Evolutionary conservation across 1,140 invertebrate genomes (phyloP).

Genomic region (Tribolium castaneum): DNA sequence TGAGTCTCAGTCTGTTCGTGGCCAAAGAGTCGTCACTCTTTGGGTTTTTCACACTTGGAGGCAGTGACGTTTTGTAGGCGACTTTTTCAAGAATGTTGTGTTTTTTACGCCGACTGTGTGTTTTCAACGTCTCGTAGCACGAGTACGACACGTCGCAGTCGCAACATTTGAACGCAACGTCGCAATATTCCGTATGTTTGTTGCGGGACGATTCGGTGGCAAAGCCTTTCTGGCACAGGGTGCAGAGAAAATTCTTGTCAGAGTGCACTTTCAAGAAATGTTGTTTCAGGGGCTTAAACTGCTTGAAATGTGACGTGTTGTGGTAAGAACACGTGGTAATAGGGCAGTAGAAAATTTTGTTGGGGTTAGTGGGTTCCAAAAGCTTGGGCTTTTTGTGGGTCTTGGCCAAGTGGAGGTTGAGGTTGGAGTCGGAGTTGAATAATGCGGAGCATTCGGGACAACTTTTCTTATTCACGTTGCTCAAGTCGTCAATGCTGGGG

Average conservation of each 20-base stretch:
- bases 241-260: constrained; percentile 68
- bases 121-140: constrained; percentile 69
- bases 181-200: constrained; percentile 67
- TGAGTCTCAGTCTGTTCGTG: constrained; percentile 8
- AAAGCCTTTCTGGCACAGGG: constrained; percentile 69
- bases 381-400: constrained; percentile 57
- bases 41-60: neutral
- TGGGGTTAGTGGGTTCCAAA: neutral
- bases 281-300: constrained; percentile 64
- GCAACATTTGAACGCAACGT: constrained; percentile 66
- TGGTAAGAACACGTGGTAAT: constrained; percentile 57
- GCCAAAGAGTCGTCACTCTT: constrained; percentile 38
- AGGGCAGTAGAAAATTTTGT: constrained; percentile 60
- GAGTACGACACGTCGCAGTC: constrained; percentile 67
- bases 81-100: constrained; percentile 63
- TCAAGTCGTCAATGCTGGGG: constrained; percentile 53
- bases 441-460: constrained; percentile 58
- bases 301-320: constrained; percentile 56
- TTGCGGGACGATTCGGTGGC: constrained; percentile 65
- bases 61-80: constrained; percentile 48
- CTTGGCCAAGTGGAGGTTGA: constrained; percentile 59
- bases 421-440: constrained; percentile 61
- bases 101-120: constrained; percentile 68
- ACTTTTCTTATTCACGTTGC: constrained; percentile 58
- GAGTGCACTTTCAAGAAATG: constrained; percentile 75